These are phyloP conservation scores for Pelobates fuscus DNA, from an alignment of 2,113 vertebrate genomes.

Conservation along the genomic window DNA sequence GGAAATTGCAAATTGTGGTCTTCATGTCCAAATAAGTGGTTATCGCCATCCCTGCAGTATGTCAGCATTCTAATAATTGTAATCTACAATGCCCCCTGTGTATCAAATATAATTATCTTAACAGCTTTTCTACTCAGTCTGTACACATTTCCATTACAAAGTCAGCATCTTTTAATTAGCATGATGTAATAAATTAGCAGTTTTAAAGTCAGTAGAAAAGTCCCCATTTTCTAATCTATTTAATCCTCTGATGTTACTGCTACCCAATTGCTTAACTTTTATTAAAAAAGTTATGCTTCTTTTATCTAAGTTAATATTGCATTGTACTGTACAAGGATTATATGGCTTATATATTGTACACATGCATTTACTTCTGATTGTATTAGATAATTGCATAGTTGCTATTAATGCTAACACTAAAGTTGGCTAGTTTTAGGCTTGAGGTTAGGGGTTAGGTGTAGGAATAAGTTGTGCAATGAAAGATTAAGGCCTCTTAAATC, in stretches of 20 bases:
- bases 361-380: too few species aligned
- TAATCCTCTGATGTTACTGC: slow-evolving; percentile 69
- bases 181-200: slow-evolving; percentile 73
- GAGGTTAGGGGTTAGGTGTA: too few species aligned
- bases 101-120: slow-evolving; percentile 72
- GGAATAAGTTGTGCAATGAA: too few species aligned
- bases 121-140: slow-evolving; percentile 65
- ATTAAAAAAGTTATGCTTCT: slow-evolving; percentile 34
- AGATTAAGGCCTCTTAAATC: too few species aligned
- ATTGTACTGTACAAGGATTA: too few species aligned
- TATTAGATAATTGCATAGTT: too few species aligned
- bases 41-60: slow-evolving; percentile 56
- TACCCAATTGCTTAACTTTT: slow-evolving; percentile 47
- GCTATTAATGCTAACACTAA: too few species aligned
- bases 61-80: slow-evolving; percentile 65
- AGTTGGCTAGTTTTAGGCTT: too few species aligned
- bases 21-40: slow-evolving; percentile 52
- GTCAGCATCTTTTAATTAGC: slow-evolving; percentile 70
- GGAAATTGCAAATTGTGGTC: slow-evolving; percentile 55
- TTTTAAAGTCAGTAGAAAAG: slow-evolving; percentile 65
- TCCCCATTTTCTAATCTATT: slow-evolving; percentile 72
- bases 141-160: slow-evolving; percentile 70
- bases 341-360: too few species aligned
- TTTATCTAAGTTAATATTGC: too few species aligned
- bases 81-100: slow-evolving; percentile 61